Percentiles rank a stretch among this genome's conserved stretches.
Evolutionary conservation across 2,797 vertebrate species (phyloP).

Genomic region (Melopsittacus undulatus): DNA sequence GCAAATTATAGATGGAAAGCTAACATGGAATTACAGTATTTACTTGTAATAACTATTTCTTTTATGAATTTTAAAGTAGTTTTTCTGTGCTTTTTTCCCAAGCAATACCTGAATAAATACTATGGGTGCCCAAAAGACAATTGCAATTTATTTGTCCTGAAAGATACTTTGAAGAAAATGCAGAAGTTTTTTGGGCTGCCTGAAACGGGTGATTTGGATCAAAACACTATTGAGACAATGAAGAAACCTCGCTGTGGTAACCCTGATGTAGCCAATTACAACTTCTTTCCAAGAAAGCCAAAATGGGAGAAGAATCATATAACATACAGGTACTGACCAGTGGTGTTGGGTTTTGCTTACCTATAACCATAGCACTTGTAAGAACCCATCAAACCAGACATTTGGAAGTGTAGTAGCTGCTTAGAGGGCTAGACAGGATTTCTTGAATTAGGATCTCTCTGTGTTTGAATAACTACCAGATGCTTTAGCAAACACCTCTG

Average conservation of each 20-base stretch:
- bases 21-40: neutral
- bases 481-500: too few species aligned
- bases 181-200: conserved; percentile 84
- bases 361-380: too few species aligned
- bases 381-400: too few species aligned
- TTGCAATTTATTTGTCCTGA: conserved; percentile 64
- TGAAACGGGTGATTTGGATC: too few species aligned
- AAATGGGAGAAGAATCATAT: neutral
- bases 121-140: too few species aligned
- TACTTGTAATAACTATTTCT: neutral
- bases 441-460: too few species aligned
- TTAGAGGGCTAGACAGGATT: too few species aligned
- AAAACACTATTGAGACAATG: conserved; percentile 73
- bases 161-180: conserved; percentile 98
- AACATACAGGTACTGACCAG: too few species aligned
- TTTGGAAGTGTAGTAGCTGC: too few species aligned
- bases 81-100: conserved; percentile 3
- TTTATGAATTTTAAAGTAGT: neutral
- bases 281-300: conserved; percentile 95
- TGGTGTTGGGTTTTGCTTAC: too few species aligned
- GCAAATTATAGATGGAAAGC: neutral
- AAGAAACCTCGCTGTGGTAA: conserved; percentile 97
- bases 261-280: conserved; percentile 98
- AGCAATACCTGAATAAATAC: conserved; percentile 62
- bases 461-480: too few species aligned